Evolutionary conservation across 1,140 invertebrate species (phyloP).

Genomic region (Dendroctonus ponderosae): DNA sequence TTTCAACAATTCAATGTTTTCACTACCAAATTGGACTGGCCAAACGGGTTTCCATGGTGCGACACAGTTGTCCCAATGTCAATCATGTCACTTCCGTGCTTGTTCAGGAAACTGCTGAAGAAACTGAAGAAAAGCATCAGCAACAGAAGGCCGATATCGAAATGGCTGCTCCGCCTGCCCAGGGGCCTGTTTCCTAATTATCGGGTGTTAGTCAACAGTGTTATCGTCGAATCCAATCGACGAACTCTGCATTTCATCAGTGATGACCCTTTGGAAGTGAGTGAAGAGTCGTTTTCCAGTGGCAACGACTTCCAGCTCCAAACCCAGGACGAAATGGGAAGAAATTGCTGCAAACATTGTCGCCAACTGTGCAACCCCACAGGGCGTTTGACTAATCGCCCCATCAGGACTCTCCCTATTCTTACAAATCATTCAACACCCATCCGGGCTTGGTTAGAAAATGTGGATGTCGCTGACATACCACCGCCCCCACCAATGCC

Average conservation of each 20-base stretch:
- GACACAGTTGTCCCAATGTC: no score
- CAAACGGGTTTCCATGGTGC: no score
- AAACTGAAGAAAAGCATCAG: not conserved
- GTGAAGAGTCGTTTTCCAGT: not conserved
- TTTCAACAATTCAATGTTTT: no score
- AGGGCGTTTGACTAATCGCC: no score
- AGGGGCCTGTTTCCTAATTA: conserved; percentile 18
- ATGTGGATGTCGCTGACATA: conserved; percentile 1
- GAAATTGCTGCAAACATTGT: no score
- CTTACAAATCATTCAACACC: not conserved
- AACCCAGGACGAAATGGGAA: no score
- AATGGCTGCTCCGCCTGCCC: conserved; percentile 18
- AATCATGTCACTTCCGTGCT: no score
- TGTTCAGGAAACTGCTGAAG: not conserved
- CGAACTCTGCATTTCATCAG: not conserved
- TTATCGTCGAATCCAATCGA: conserved; percentile 16
- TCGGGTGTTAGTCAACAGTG: conserved; percentile 11
- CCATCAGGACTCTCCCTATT: not conserved
- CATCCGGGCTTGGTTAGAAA: not conserved
- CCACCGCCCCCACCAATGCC: conserved; percentile 11
- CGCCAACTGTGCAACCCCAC: no score
- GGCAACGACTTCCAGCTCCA: not conserved
- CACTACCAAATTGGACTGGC: no score
- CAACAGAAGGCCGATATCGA: conserved; percentile 7
- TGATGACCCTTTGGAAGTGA: not conserved